These are phyloP conservation scores for Drosophila sp. DNA, from an alignment of 1,140 invertebrate genomes.

Conservation along the genomic window DNA sequence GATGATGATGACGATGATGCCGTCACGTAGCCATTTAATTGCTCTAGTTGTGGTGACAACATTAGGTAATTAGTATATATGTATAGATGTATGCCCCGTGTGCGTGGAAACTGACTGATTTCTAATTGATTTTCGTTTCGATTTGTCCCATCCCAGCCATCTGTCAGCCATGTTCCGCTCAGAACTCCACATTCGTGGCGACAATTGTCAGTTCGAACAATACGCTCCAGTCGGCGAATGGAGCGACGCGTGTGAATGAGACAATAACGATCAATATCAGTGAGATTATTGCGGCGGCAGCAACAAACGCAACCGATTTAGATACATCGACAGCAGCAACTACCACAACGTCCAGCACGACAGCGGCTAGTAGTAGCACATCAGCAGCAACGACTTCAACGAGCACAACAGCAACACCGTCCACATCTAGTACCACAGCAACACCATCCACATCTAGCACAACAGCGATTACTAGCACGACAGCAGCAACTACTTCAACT, in stretches of 20 bases:
- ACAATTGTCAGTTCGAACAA: conserved; percentile 64
- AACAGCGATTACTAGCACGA: neutral
- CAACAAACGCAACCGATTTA: neutral
- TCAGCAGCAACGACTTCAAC: conserved; percentile 3
- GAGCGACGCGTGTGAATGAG: conserved; percentile 48
- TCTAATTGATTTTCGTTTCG: conserved; percentile 48
- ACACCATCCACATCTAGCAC: neutral
- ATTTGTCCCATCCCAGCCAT: conserved; percentile 29
- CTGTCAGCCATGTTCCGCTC: conserved; percentile 43
- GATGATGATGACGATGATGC: conserved; percentile 34
- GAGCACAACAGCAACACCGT: conserved; percentile 1
- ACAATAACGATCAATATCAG: conserved; percentile 64
- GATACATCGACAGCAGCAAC: conserved; percentile 19
- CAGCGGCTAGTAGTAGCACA: neutral
- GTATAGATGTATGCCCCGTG: conserved; percentile 1
- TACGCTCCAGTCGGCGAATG: conserved; percentile 44
- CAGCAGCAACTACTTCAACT: conserved; percentile 15
- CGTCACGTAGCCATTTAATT: conserved; percentile 74
- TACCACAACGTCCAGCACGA: conserved; percentile 11
- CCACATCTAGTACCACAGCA: neutral
- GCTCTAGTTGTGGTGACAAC: conserved; percentile 73
- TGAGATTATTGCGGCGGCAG: conserved; percentile 60
- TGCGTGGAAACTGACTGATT: conserved; percentile 15
- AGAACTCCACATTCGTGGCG: conserved; percentile 61
- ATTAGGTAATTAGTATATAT: conserved; percentile 72